Conservation (phyloP, 2,797 vertebrate species). For the Acrossocheilus fasciatus region DNA sequence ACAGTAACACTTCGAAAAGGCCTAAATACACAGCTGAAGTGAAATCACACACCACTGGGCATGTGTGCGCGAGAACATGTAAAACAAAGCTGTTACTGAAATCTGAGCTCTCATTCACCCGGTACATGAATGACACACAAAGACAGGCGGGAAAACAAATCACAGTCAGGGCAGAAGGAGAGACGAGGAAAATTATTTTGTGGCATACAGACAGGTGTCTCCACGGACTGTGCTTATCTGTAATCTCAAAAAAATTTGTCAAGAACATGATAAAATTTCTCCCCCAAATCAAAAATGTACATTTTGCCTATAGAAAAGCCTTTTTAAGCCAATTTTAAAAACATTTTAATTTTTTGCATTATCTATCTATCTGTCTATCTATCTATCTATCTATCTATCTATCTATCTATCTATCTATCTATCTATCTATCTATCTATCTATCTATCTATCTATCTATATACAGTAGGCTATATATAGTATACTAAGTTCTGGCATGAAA, state of each 20-base stretch:
- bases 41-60: slow-evolving; percentile 29
- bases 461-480: no score
- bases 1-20: slow-evolving; percentile 28
- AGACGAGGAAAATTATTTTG: not conserved
- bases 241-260: not conserved
- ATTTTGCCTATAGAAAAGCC: no score
- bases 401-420: no score
- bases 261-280: not conserved
- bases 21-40: slow-evolving; percentile 42
- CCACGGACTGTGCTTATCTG: not conserved
- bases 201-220: not conserved
- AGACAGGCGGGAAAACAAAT: not conserved
- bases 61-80: not conserved
- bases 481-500: no score
- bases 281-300: not conserved
- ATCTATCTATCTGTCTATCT: no score
- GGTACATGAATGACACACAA: slow-evolving; percentile 4
- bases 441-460: no score
- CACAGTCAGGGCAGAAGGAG: not conserved
- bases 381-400: no score
- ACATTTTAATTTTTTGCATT: no score
- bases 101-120: slow-evolving; percentile 8
- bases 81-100: not conserved
- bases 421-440: no score
- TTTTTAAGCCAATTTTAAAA: no score